Percentiles rank a stretch among this genome's conserved stretches.
Evolutionary conservation across 2,113 vertebrate genomes (phyloP).

Genomic region (Colaptes auratus): DNA sequence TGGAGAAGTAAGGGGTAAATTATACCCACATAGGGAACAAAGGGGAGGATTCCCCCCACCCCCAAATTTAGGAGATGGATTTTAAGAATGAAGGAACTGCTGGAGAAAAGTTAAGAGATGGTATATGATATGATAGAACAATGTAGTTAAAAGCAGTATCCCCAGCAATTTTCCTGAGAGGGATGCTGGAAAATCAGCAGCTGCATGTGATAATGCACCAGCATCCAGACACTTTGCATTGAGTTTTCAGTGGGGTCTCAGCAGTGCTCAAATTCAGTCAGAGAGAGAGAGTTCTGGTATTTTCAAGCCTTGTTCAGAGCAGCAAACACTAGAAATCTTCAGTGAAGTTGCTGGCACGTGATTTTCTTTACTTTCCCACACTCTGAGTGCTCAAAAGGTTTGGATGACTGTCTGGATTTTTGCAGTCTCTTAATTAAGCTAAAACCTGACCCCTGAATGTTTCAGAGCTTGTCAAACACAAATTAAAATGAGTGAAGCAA

Average conservation of each 20-base stretch:
- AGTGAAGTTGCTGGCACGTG: not conserved
- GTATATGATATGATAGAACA: not conserved
- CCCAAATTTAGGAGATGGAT: not conserved
- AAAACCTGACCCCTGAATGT: conserved; percentile 12
- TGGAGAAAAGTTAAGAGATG: not conserved
- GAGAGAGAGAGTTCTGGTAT: not conserved
- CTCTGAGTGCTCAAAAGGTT: not conserved
- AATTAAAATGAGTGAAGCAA: conserved; percentile 10
- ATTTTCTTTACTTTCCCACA: conserved; percentile 47
- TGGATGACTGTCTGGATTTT: conserved; percentile 43
- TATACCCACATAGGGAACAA: conserved; percentile 8
- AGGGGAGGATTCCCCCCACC: not conserved
- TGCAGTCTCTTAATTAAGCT: conserved; percentile 50
- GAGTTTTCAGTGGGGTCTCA: not conserved
- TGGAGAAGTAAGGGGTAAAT: not conserved
- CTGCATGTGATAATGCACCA: not conserved
- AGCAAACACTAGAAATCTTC: not conserved
- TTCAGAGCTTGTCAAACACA: conserved; percentile 19
- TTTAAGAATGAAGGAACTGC: not conserved
- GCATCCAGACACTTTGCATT: not conserved
- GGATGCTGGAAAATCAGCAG: not conserved
- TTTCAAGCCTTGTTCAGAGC: not conserved
- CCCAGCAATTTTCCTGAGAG: not conserved
- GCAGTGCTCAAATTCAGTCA: not conserved
- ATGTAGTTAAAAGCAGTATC: not conserved